Percentiles rank a stretch among this genome's conserved stretches.
Conservation (phyloP, 2,888 invertebrate genomes). For the Aricia artaxerxes region DNA sequence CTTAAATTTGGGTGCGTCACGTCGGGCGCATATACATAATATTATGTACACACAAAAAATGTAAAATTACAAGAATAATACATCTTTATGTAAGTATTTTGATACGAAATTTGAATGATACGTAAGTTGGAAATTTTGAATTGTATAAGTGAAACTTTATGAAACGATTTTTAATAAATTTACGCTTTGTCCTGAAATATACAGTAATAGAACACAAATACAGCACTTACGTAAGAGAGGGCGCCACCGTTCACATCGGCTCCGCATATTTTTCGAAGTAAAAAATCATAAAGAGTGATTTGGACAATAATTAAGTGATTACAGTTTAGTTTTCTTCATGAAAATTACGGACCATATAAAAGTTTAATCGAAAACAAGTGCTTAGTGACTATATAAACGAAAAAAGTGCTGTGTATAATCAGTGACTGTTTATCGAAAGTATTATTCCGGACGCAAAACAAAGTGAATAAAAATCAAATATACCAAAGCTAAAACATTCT, state of each 20-base stretch:
- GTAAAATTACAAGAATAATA: not conserved
- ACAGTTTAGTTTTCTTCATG: not conserved
- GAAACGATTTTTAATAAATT: not conserved
- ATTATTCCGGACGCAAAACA: not conserved
- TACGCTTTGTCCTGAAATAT: not conserved
- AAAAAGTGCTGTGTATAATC: not conserved
- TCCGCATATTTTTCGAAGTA: not conserved
- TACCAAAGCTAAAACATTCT: not conserved
- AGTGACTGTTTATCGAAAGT: not conserved
- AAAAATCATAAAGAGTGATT: conserved; percentile 9
- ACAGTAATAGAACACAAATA: too few relatives aligned
- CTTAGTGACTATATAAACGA: not conserved
- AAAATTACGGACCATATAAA: not conserved
- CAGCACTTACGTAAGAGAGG: not conserved
- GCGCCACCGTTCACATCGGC: not conserved
- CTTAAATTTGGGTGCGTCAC: not conserved
- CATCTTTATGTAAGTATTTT: not conserved
- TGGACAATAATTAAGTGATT: not conserved
- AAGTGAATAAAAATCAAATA: not conserved
- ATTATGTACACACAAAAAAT: not conserved
- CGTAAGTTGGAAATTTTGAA: not conserved
- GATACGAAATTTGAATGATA: not conserved
- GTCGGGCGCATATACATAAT: not conserved
- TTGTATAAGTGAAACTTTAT: not conserved
- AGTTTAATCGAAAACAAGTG: not conserved